Evolutionary conservation across 2,113 vertebrate genomes (phyloP).

Genomic region (Callorhinus ursinus): DNA sequence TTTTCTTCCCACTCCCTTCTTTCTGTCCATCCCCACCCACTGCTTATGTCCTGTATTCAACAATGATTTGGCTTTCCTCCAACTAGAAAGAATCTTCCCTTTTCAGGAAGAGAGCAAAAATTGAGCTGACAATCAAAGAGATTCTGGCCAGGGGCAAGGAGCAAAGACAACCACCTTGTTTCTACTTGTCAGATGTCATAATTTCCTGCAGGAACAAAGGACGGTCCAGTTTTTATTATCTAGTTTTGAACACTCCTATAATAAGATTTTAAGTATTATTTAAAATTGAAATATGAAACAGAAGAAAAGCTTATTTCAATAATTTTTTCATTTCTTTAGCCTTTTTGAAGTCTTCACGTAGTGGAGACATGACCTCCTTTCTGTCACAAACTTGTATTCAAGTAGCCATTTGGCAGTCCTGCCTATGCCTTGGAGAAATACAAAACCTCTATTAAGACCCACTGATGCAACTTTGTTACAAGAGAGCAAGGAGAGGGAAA

Average conservation of each 20-base stretch:
- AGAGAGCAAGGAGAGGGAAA: background rate
- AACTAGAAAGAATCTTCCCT: background rate
- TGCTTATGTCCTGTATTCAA: background rate
- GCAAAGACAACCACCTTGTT: background rate
- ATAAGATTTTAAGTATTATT: background rate
- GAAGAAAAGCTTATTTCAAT: background rate
- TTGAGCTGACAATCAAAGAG: background rate
- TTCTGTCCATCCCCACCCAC: background rate
- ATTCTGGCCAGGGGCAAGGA: background rate
- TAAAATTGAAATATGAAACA: background rate
- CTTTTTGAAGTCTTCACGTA: background rate
- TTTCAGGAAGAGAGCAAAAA: background rate
- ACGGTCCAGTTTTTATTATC: background rate
- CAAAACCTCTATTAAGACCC: background rate
- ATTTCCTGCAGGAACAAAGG: background rate
- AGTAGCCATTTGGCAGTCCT: background rate
- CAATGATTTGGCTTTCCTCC: background rate
- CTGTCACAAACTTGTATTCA: background rate
- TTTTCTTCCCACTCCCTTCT: background rate
- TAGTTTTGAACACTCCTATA: background rate
- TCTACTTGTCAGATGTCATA: background rate
- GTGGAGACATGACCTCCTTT: background rate
- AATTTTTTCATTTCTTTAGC: background rate
- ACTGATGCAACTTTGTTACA: background rate
- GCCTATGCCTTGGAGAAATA: background rate